phyloP scores from a whole-genome alignment of 2,888 invertebrate genomes.

The Tethea ocularis region DNA sequence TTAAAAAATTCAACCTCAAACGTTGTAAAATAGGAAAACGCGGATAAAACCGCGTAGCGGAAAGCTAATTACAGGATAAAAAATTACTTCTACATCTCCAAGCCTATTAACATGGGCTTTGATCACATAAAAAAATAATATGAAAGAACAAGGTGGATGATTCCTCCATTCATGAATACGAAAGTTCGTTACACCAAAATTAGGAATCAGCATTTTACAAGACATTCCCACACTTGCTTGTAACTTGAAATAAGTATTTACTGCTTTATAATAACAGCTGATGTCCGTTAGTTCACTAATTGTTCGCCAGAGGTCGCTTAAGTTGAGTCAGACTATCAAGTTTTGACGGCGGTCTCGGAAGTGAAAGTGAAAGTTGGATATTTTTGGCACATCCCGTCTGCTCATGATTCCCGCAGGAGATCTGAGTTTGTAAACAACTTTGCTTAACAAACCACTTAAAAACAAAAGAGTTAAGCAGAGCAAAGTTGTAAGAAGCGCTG shows the following conservation, averaged over 20 bases:
- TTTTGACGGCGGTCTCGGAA: conserved; percentile 3
- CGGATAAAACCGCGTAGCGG: no score
- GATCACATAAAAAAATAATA: no score
- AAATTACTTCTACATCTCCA: no score
- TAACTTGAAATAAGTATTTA: neutral
- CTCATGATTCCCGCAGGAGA: neutral
- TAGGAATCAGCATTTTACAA: no score
- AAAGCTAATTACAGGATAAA: no score
- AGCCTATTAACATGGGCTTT: no score
- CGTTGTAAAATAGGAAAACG: no score
- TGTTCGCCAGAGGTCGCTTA: conserved; percentile 25
- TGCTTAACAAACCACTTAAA: neutral
- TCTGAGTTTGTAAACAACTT: conserved; percentile 3
- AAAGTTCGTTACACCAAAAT: no score
- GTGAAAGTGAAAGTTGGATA: conserved; percentile 8
- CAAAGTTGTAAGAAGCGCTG: neutral
- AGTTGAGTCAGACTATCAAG: conserved; percentile 2
- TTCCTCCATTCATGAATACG: no score
- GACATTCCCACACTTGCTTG: neutral
- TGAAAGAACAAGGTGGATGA: no score
- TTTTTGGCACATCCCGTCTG: conserved; percentile 5
- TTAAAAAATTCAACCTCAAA: no score
- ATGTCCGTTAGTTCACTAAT: conserved; percentile 33
- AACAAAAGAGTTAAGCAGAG: neutral
- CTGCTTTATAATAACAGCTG: neutral